These are phyloP conservation scores for Oreocharis arfaki DNA, from an alignment of 2,113 vertebrate genomes.

Conservation along the genomic window DNA sequence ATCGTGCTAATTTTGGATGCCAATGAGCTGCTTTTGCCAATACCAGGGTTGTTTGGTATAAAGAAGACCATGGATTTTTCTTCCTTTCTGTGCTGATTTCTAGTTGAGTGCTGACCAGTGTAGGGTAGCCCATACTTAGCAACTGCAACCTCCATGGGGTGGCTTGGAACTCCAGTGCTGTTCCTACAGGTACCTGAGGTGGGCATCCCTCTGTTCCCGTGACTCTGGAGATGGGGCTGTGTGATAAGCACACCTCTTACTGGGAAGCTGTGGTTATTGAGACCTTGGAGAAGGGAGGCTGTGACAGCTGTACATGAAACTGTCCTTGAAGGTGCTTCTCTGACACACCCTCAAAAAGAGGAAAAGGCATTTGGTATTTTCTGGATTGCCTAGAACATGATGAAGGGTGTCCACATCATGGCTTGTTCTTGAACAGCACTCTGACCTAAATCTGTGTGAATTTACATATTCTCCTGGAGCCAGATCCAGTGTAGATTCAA, in stretches of 20 bases:
- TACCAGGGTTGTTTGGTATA: background rate
- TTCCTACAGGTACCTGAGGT: background rate
- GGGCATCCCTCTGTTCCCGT: background rate
- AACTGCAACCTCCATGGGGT: background rate
- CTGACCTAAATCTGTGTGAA: too few relatives aligned
- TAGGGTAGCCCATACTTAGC: background rate
- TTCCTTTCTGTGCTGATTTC: background rate
- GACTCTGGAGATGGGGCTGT: background rate
- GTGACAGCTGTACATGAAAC: rapidly evolving
- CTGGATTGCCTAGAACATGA: background rate
- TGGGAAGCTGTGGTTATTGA: background rate
- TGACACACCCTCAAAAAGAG: background rate
- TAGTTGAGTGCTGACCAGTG: background rate
- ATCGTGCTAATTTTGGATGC: background rate
- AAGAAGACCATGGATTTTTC: background rate
- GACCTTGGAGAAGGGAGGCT: background rate
- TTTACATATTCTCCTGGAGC: background rate
- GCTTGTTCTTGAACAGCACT: background rate
- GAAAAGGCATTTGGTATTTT: background rate
- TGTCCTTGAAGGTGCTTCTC: background rate
- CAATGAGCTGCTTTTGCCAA: background rate
- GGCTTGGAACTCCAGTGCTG: background rate
- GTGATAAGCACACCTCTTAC: background rate
- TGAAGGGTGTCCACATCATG: background rate
- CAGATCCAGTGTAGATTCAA: background rate